Evolutionary conservation across 2,113 vertebrate species (phyloP).

Genomic region (Oplegnathus fasciatus): DNA sequence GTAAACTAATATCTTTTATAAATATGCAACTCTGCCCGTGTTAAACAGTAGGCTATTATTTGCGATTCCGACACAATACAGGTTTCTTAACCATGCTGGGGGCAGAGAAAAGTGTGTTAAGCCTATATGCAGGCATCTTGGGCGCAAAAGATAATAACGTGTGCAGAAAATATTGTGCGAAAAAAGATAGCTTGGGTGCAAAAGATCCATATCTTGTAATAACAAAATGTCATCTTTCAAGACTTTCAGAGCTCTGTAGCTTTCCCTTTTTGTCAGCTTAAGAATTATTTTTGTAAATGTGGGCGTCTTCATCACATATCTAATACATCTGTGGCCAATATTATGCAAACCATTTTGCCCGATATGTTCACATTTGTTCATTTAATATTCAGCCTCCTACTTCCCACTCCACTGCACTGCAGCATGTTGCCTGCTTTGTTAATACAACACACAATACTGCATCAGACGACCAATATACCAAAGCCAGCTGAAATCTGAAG

Average conservation of each 20-base stretch:
- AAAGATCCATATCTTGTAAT: slow-evolving; percentile 1
- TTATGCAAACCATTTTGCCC: slow-evolving; percentile 11
- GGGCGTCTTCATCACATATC: slow-evolving; percentile 10
- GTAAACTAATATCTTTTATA: not conserved
- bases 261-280: slow-evolving; percentile 11
- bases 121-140: not conserved
- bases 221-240: not conserved
- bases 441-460: slow-evolving; percentile 1
- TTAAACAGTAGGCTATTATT: not conserved
- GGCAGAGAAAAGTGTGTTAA: slow-evolving; percentile 1
- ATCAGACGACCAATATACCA: not conserved
- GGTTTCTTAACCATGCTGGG: not conserved
- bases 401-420: slow-evolving; percentile 17
- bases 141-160: not conserved
- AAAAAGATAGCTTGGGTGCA: not conserved
- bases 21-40: not conserved
- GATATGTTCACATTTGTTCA: slow-evolving; percentile 26
- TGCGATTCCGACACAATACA: not conserved
- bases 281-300: slow-evolving; percentile 11
- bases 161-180: not conserved
- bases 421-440: slow-evolving; percentile 4
- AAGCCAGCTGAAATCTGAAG: not conserved
- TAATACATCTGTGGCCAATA: not conserved
- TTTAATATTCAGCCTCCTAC: slow-evolving; percentile 47
- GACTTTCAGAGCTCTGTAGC: not conserved